A percentile compares a stretch with the other conserved stretches of the same genome.
phyloP scores from a whole-genome alignment of 2,113 vertebrate species.

The Nothoprocta perdicaria region DNA sequence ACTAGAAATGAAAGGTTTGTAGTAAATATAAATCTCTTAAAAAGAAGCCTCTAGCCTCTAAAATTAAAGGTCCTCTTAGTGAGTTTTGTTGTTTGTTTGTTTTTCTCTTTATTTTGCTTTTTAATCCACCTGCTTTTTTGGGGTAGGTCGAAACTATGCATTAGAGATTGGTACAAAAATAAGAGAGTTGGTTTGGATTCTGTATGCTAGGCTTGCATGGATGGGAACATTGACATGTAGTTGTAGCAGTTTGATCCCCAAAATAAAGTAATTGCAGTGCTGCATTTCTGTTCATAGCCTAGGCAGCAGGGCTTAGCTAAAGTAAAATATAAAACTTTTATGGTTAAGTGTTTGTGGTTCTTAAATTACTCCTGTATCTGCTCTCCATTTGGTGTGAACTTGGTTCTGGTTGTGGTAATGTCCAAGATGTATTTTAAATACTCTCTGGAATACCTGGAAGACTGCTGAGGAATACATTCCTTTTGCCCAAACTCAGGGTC shows the following conservation, averaged over 20 bases:
- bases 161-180: background rate
- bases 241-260: background rate
- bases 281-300: background rate
- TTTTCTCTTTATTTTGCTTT: background rate
- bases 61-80: background rate
- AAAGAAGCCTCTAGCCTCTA: background rate
- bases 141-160: background rate
- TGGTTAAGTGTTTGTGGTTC: background rate
- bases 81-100: background rate
- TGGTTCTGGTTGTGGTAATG: background rate
- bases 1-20: background rate
- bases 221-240: background rate
- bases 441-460: background rate
- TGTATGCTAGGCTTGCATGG: accelerated
- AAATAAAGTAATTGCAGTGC: background rate
- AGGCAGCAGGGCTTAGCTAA: background rate
- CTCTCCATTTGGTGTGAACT: background rate
- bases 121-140: background rate
- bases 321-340: accelerated
- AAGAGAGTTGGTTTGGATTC: background rate
- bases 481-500: background rate
- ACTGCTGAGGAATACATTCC: background rate
- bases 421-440: background rate
- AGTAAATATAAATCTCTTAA: background rate
- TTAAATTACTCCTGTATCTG: background rate